A percentile compares a stretch with the other conserved stretches of the same genome.
Evolutionary conservation across 2,888 invertebrate species (phyloP).

Genomic region (Ormyrus labotus): DNA sequence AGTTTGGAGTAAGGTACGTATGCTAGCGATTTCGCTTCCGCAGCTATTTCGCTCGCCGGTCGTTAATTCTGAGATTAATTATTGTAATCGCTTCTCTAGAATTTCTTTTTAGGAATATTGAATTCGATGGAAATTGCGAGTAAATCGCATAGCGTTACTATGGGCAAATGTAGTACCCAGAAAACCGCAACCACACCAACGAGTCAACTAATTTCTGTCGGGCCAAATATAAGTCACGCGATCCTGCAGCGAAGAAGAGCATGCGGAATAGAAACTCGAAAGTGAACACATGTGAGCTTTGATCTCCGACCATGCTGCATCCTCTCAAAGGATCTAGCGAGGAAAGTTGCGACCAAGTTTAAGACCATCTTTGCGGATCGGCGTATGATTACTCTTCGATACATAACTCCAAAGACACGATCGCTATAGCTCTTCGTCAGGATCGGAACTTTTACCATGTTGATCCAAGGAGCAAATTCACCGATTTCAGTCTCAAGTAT

Average conservation of each 20-base stretch:
- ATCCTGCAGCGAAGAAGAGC: slow-evolving; percentile 28
- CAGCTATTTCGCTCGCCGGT: no score
- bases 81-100: no score
- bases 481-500: slow-evolving; percentile 55
- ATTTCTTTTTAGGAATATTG: no score
- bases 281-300: slow-evolving; percentile 31
- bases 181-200: neutral
- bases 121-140: no score
- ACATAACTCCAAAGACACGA: slow-evolving; percentile 12
- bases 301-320: neutral
- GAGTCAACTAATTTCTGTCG: slow-evolving; percentile 28
- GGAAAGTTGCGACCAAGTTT: slow-evolving; percentile 47
- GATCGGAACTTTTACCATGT: slow-evolving; percentile 46
- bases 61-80: no score
- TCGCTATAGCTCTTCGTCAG: neutral
- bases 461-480: slow-evolving; percentile 61
- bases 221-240: slow-evolving; percentile 35
- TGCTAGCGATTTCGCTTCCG: neutral
- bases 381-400: slow-evolving; percentile 44
- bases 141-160: no score
- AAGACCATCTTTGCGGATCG: slow-evolving; percentile 40
- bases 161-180: no score
- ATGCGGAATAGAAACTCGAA: slow-evolving; percentile 28
- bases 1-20: neutral
- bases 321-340: slow-evolving; percentile 25